Base-by-base conservation (phyloP, 1,140 invertebrate genomes). In the Anoplolepis gracilipes region DNA sequence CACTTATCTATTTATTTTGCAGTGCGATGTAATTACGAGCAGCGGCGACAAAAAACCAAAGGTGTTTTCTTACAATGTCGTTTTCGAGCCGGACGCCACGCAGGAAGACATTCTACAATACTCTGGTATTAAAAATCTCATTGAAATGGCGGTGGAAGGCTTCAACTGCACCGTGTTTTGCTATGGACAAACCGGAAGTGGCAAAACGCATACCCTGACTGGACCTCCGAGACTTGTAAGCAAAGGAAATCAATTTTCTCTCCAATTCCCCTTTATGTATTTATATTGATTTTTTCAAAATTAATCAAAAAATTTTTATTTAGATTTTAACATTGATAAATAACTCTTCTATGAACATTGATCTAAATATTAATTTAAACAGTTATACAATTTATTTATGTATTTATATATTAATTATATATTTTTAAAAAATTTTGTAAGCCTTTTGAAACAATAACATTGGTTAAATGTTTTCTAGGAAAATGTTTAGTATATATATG, bases 131-230 rank as follows among this genome's bases (percentile, higher is more conserved):
- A 98, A 97, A 92, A 96, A 97, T 42, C 96, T 99, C 13, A 97
- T 99, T 76, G 98, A 98, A 92, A 99, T 99, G 98, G 98, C 98
- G 13, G 96, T 99, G 4, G 98, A 98, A 91, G 98, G 98, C 0
- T 99, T 99, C 94, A 98, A 98, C 85, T 98, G 98, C 86, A 99
- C 99, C 3, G 97, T 97, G 11, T 98, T 99, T 93, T 99, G 99
- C 91, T 99, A 99, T 94, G 99, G 99, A 59, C 99, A 99, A 95
- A 99, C 99, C 0, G 99, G 99, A 28, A 98, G 98, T 91, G 99
- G 99, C 13, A 99, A 99, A 95, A 99, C 99, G 0, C 98, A 98
- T 93, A 99, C 98, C 0, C 96, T 99, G 62, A 99, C 98, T 0
- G 98, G 98, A 73, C 98, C 98, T 65, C 98, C 98, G 2, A 96